Base-by-base conservation (phyloP, 2,888 invertebrate species). In the Digitonthophagus gazella region DNA sequence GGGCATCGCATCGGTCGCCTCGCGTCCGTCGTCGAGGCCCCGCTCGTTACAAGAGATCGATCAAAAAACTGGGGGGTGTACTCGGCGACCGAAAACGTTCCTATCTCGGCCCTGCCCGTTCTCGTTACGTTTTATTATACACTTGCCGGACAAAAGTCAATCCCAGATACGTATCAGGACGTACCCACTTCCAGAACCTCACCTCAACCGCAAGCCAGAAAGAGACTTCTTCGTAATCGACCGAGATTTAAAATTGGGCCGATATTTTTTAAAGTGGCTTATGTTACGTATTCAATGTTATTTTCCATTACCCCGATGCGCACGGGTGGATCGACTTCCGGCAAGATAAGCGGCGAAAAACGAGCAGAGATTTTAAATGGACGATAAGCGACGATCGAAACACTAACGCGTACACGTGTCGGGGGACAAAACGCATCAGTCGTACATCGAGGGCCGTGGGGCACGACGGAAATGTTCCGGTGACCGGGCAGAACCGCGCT, bases 111-210 rank as follows among this genome's bases (percentile, higher is more conserved):
- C 61, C 61, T 18, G 18, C 61, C 20, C 18, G 61, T 61, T 18
- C 61, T 61, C 61, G 61, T 61, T 61, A 19, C 61, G 61, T 61
- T 61, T 61, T 61, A 61, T 61, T 61, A 61, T 61, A 61, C 61
- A 61, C 61, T 61, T 61, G 61, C 18, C 18, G 61, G 18, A 61
- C 61, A 61, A 61, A 61, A 61, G 61, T 61, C 61, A 61, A 61
- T 61, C 61, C 61, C 18, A 61, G 61, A 61, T 61, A 61, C 18
- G 61, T 61, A 61, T 61, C 61, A 19, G 18, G 18, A 61, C n/a
- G 61, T 20, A 20, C 28, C 28, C 2, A 44, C 3, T 44, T 11
- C 11, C 28, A 44, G 6, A 22, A 5, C 28, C 6, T 44, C 28
- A 44, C 28, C 28, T 44, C 11, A 44, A 3, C 28, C 28, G 11